These are phyloP conservation scores for Cephus pulcher DNA, from an alignment of 2,888 invertebrate species.

Conservation along the genomic window DNA sequence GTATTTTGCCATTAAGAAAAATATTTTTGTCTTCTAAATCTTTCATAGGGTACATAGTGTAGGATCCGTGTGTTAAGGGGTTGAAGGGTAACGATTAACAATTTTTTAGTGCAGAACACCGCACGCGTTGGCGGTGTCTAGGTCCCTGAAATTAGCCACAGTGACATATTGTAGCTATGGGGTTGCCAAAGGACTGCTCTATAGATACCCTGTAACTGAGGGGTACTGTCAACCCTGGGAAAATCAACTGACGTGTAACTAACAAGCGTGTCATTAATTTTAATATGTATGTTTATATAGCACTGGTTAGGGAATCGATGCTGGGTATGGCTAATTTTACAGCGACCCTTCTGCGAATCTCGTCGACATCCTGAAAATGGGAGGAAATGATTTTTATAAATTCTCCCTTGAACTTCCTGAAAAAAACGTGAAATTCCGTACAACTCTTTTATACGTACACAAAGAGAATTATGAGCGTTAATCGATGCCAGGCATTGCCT, in stretches of 20 bases:
- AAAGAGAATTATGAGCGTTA: background rate
- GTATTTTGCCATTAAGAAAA: background rate
- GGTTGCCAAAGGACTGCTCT: slow-evolving; percentile 16
- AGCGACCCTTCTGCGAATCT: background rate
- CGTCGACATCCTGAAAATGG: background rate
- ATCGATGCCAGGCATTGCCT: background rate
- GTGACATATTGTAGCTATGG: slow-evolving; percentile 59
- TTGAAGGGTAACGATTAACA: slow-evolving; percentile 16
- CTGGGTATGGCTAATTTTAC: slow-evolving; percentile 46
- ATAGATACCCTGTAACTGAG: slow-evolving; percentile 11
- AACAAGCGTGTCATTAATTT: slow-evolving; percentile 65
- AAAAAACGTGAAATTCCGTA: background rate
- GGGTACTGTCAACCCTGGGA: slow-evolving; percentile 54
- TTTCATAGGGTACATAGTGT: background rate
- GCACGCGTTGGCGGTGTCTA: slow-evolving; percentile 22
- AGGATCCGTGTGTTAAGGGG: background rate
- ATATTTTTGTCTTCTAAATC: background rate
- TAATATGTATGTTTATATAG: slow-evolving; percentile 61
- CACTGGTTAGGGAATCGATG: slow-evolving; percentile 41
- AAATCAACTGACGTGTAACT: slow-evolving; percentile 67
- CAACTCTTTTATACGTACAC: background rate
- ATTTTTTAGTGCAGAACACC: slow-evolving; percentile 11
- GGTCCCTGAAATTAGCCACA: slow-evolving; percentile 65
- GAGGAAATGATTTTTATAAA: background rate
- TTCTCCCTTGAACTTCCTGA: background rate